Evolutionary conservation across 1,140 invertebrate species (phyloP), one percentile per base, ranked within the genome.

Genomic region (Triops cancriformis): DNA sequence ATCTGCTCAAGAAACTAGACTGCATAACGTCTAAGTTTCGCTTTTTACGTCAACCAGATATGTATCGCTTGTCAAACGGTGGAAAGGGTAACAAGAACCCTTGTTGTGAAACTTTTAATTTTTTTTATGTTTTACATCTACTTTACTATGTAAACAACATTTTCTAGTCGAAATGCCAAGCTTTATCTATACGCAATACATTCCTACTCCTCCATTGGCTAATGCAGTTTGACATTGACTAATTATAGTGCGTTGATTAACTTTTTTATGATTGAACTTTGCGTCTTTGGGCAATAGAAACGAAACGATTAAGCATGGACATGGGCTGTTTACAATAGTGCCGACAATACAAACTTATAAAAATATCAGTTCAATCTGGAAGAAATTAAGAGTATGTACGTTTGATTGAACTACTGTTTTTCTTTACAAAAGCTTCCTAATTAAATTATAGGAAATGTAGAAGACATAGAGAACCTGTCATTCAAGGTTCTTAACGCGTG

Each of bases 101-200:
- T 37, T 2, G 31, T 37, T 37, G 31, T 23, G 51, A 12, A 18
- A 18, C 14, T 64, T 6, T 64, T 6, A n/a, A 14, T n/a, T 23
- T 23, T 23, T 23, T 64, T 6, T 14, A 5, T 64, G 51, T 64
- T 64, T 64, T 64, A 18, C 51, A n/a, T 64, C 23, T 23, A 6
- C 51, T 64, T 64, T 64, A 64, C 31, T 64, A 14, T 64, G 23
- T 64, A 64, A 18, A 64, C 14, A 64, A 18, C 5, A 10, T 12
- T 18, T 64, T 64, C 51, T 64, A 64, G 51, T 64, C 51, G 51
- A 64, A 9, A 23, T 23, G 14, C 51, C 51, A 64, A 64, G n/a
- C 51, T 64, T 64, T 64, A n/a, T n/a, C 14, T 64, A 64, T n/a
- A 64, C 51, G 51, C 51, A 64, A 64, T 64, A 64, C n/a, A 64